Conservation (phyloP, 2,888 invertebrate genomes). For the Platycnemis pennipes region DNA sequence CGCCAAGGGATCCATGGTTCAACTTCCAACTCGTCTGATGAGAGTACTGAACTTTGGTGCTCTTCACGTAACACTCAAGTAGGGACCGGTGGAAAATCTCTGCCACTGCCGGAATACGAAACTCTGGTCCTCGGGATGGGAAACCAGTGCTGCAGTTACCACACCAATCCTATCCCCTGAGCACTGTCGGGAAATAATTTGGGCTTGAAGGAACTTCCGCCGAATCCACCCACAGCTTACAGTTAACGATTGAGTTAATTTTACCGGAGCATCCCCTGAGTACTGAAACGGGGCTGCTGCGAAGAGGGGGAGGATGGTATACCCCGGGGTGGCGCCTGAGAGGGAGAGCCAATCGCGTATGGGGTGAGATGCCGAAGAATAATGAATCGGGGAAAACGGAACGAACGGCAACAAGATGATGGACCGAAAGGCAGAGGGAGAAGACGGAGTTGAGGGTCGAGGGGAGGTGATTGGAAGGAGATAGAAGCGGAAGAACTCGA, state of each 20-base stretch:
- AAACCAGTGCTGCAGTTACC: no score
- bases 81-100: no score
- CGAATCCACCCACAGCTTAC: not conserved
- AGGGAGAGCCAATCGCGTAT: not conserved
- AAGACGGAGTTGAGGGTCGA: not conserved
- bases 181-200: conserved; percentile 23
- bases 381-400: not conserved
- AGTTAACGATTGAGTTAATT: conserved; percentile 14
- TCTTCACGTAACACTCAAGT: no score
- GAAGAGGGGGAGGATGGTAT: not conserved
- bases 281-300: not conserved
- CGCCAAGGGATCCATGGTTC: no score
- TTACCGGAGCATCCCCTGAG: not conserved
- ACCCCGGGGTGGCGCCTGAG: not conserved
- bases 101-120: no score
- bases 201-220: not conserved
- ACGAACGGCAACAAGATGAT: not conserved
- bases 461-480: not conserved
- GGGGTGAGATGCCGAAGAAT: not conserved
- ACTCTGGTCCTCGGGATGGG: no score
- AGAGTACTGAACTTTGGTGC: no score
- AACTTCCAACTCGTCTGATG: no score
- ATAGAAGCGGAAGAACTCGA: not conserved
- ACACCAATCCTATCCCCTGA: no score
- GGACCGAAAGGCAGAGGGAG: not conserved